These are phyloP conservation scores for Platysteira castanea DNA, from an alignment of 2,113 vertebrate genomes.

Conservation along the genomic window DNA sequence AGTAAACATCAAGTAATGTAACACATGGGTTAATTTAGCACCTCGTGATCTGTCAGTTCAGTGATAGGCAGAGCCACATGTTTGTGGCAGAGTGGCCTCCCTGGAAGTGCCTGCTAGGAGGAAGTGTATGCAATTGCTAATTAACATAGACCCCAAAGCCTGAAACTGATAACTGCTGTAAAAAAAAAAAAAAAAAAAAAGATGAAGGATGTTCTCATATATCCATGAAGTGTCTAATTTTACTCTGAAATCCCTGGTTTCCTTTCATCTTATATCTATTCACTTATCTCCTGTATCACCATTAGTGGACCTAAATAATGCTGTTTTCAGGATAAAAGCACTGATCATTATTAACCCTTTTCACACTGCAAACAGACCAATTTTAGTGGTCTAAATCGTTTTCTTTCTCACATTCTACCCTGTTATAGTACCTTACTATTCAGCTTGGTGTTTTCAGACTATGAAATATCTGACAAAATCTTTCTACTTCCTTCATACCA, in stretches of 20 bases:
- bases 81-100: not conserved
- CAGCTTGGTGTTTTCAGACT: not conserved
- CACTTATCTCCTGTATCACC: not conserved
- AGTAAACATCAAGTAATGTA: not conserved
- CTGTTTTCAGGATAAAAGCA: not conserved
- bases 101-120: not conserved
- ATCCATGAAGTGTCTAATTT: not conserved
- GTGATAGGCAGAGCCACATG: not conserved
- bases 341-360: not conserved
- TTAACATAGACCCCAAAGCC: not conserved
- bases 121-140: not conserved
- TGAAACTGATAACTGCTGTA: not conserved
- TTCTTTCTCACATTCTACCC: not conserved
- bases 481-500: not conserved
- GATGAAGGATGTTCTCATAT: not conserved
- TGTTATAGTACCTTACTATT: not conserved
- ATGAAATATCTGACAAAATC: not conserved
- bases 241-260: not conserved
- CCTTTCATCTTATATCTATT: not conserved
- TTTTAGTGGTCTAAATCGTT: not conserved
- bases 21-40: not conserved
- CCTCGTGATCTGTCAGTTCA: not conserved
- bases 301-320: not conserved
- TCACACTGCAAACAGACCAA: not conserved
- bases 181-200: not conserved